Percentiles rank a stretch among this genome's conserved stretches.
These are phyloP conservation scores for Halcyon malimbica DNA, from an alignment of 2,113 vertebrate genomes.

Conservation along the genomic window DNA sequence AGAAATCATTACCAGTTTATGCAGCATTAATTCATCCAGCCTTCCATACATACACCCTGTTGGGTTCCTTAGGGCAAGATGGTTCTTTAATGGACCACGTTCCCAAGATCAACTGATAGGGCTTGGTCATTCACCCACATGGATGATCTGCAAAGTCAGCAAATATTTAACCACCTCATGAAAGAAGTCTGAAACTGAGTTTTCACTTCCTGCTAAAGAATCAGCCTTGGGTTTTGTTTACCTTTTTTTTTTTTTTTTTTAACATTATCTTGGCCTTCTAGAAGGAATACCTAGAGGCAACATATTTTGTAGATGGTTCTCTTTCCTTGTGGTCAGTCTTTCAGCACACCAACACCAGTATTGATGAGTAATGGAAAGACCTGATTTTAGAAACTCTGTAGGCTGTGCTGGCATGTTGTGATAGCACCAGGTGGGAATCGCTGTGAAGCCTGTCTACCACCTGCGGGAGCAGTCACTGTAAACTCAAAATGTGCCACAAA, in stretches of 20 bases:
- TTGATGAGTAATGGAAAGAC: not conserved
- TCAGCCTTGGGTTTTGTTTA: not conserved
- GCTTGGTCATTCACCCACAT: not conserved
- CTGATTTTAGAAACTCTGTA: not conserved
- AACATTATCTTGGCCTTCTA: not conserved
- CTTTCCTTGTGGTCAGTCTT: not conserved
- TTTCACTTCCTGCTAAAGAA: not conserved
- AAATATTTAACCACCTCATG: not conserved
- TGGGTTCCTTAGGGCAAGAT: conserved; percentile 2
- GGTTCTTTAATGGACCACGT: not conserved
- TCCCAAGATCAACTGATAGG: not conserved
- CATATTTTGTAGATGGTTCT: accelerated
- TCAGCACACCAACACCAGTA: not conserved
- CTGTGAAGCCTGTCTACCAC: not conserved
- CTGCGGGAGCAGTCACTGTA: not conserved
- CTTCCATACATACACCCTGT: not conserved
- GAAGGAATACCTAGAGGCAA: not conserved
- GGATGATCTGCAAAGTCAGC: not conserved
- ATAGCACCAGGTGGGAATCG: not conserved
- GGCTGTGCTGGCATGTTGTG: not conserved
- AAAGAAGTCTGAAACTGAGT: not conserved
- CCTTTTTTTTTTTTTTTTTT: not conserved
- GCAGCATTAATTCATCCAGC: conserved; percentile 17
- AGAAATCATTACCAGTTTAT: conserved; percentile 35
- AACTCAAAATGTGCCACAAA: not conserved